These are phyloP conservation scores for Eubasilissa splendida DNA, from an alignment of 2,888 invertebrate genomes.

Conservation along the genomic window DNA sequence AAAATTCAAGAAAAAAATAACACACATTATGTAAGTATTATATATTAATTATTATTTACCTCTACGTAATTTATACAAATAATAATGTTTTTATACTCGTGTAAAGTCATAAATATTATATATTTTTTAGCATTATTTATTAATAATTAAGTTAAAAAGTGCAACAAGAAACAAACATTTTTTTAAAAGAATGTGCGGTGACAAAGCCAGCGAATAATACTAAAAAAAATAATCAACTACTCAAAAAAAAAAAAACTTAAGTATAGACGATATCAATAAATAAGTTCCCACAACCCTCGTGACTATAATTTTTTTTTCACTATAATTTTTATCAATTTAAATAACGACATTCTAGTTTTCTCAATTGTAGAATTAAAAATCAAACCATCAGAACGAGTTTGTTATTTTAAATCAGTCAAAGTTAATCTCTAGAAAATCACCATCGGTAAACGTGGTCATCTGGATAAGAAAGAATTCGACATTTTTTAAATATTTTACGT, in stretches of 20 bases:
- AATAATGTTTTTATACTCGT: constrained; percentile 10
- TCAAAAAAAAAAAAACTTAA: neutral
- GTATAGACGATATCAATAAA: neutral
- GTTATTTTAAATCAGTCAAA: constrained; percentile 18
- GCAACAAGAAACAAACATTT: constrained; percentile 6
- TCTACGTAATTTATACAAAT: neutral
- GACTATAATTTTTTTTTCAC: neutral
- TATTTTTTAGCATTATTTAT: neutral
- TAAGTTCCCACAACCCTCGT: constrained; percentile 13
- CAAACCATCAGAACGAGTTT: neutral
- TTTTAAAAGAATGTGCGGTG: neutral
- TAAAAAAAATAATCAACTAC: neutral
- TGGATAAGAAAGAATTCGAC: neutral
- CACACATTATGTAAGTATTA: neutral
- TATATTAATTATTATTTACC: too few relatives aligned
- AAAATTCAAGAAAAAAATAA: constrained; percentile 7
- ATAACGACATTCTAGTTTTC: too few relatives aligned
- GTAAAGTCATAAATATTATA: neutral
- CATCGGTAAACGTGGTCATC: neutral
- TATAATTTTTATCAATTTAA: too few relatives aligned
- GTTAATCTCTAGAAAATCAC: neutral
- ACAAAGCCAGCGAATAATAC: constrained; percentile 15
- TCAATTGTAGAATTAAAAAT: neutral
- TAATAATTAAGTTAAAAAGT: neutral
- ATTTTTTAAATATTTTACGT: too few relatives aligned